Conservation (phyloP, 1,140 invertebrate species). For the Brachionus rubens region DNA sequence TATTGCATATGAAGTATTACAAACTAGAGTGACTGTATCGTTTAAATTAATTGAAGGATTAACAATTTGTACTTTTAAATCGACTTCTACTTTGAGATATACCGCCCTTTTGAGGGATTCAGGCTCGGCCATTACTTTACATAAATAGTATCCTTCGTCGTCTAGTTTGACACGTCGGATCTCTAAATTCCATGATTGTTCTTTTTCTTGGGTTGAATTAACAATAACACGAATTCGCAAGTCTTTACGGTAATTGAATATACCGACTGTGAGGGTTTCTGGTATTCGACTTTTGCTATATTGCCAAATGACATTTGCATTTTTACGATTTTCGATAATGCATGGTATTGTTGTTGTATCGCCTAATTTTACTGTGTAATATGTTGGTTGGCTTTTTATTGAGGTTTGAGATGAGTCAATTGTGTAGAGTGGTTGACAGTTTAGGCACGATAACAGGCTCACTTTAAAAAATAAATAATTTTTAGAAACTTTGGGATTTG, state of each 20-base stretch:
- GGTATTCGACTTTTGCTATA: slow-evolving; percentile 30
- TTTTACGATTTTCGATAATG: slow-evolving; percentile 32
- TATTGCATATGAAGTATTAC: background rate
- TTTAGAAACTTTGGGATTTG: background rate
- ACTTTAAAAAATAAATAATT: background rate
- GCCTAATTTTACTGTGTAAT: slow-evolving; percentile 13
- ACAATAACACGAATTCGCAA: slow-evolving; percentile 17
- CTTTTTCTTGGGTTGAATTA: background rate
- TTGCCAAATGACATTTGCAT: slow-evolving; percentile 42
- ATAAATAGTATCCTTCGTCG: slow-evolving; percentile 35
- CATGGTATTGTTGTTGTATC: slow-evolving; percentile 14
- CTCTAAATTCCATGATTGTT: slow-evolving; percentile 40
- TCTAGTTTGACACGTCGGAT: slow-evolving; percentile 20
- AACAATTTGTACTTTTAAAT: background rate
- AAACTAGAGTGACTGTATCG: background rate
- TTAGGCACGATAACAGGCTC: background rate
- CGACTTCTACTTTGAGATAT: slow-evolving; percentile 21
- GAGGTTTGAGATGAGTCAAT: background rate
- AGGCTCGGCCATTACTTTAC: slow-evolving; percentile 36
- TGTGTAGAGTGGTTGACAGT: background rate
- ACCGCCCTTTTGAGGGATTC: slow-evolving; percentile 11
- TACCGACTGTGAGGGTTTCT: slow-evolving; percentile 35
- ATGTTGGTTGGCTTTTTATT: background rate
- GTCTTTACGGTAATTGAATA: slow-evolving; percentile 40
- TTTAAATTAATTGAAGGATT: background rate